Percentiles rank a stretch among this genome's conserved stretches.
Evolutionary conservation across 2,797 vertebrate genomes (phyloP).

Genomic region (Numenius phaeopus): DNA sequence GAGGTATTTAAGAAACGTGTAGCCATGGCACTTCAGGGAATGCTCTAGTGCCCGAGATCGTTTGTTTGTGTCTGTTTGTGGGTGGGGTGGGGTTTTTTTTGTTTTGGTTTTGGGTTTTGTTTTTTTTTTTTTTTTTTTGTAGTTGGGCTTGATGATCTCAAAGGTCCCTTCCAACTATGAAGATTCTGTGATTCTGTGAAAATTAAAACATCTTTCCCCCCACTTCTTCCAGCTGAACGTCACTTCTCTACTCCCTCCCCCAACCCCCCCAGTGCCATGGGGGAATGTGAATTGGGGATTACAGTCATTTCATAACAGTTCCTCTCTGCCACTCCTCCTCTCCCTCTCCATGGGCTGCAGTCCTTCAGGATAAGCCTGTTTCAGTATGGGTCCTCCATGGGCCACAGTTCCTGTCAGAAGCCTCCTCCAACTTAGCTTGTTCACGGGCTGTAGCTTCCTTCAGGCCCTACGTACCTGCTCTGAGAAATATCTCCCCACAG

Average conservation of each 20-base stretch:
- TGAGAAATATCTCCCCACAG: not conserved
- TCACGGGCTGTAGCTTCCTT: not conserved
- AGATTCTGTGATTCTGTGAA: too few species aligned
- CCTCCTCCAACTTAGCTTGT: not conserved
- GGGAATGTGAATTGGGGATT: rapidly evolving
- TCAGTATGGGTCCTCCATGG: not conserved
- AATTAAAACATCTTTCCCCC: not conserved
- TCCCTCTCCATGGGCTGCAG: not conserved
- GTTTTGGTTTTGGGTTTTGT: too few species aligned
- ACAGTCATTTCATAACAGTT: not conserved
- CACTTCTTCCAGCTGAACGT: rapidly evolving
- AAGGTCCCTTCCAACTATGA: too few species aligned
- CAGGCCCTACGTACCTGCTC: too few species aligned
- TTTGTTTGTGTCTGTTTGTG: too few species aligned
- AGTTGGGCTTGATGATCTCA: too few species aligned
- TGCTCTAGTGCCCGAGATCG: too few species aligned
- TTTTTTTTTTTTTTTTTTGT: too few species aligned
- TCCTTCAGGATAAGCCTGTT: not conserved
- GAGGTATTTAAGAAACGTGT: too few species aligned
- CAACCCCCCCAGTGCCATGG: rapidly evolving
- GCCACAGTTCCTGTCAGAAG: not conserved
- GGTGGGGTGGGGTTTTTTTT: too few species aligned
- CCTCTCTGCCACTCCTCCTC: not conserved
- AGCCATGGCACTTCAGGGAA: too few species aligned
- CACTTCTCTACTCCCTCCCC: not conserved